Base-by-base conservation (phyloP, 2,797 vertebrate genomes). In the Falco concolor region DNA sequence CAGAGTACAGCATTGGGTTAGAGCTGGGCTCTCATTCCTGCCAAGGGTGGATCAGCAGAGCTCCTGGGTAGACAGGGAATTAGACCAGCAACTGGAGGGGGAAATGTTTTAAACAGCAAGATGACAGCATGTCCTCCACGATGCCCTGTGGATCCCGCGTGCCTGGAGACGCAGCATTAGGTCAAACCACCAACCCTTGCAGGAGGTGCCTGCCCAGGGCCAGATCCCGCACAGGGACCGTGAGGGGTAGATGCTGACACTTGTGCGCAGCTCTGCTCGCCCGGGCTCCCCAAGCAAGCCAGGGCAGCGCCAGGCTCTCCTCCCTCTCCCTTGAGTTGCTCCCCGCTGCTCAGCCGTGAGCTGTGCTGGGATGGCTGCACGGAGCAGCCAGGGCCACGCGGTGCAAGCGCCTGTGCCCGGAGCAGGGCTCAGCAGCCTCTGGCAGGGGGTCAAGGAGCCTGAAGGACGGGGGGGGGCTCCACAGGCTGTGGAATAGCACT, bases 331-430 rank as follows among this genome's bases (percentile, higher is more conserved):
- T 54, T 70, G 38, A 70, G 27, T 20, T 50, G 27, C 8, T 89
- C 36, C 56, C 25, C 9, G 7, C 57, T 64, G 21, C 72, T 57
- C 36, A 70, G 19, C 78, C 22, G 5, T 13, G 21, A 69, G 17
- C 34, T 69, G 27, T 36, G 25, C 30, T 34, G 25, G 27, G 47
- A 32, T 0, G 3, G 45, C 27, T 68, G 49, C 42, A 21, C 42
- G 10, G 13, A 75, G 69, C 34, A 45, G 36, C 22, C 32, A 36
- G 8, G 15, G 24, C 28, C 7, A 0, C 8, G n/a, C 1, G 0
- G 5, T 27, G 13, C 25, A n/a, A 47, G 28, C 63, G 3, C 30
- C 13, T 21, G 23, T 8, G 14, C 44, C 17, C 0, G 1, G 56
- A 32, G 24, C 0, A 6, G 63, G 22, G 56, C 42, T 59, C 56